A percentile compares a stretch with the other conserved stretches of the same genome.
These are phyloP conservation scores for Platyscapa corneri DNA, from an alignment of 1,140 invertebrate species.

Conservation along the genomic window DNA sequence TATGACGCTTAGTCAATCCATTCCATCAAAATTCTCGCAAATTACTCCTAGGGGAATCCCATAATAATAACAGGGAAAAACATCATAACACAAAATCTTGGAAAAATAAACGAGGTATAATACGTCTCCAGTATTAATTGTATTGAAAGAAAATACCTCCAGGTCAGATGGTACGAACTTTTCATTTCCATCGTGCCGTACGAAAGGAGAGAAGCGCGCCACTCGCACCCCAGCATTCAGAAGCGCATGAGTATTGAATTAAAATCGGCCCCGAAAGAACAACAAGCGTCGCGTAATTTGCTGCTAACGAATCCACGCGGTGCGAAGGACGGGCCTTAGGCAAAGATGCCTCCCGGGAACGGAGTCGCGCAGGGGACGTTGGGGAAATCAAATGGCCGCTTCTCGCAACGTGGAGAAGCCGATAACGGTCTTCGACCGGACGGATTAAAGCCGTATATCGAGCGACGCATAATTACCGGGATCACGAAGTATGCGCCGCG, in stretches of 20 bases:
- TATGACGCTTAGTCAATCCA: too few species aligned
- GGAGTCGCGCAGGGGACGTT: conserved; percentile 50
- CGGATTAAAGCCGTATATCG: conserved; percentile 61
- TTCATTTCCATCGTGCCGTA: background rate
- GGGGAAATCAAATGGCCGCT: conserved; percentile 59
- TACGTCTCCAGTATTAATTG: background rate
- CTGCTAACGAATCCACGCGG: conserved; percentile 18
- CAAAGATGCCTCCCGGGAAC: background rate
- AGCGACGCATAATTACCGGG: conserved; percentile 24
- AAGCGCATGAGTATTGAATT: conserved; percentile 20
- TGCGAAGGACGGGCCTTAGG: too few species aligned
- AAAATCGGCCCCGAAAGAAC: conserved; percentile 38
- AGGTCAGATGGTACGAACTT: conserved; percentile 3
- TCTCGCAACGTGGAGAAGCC: background rate
- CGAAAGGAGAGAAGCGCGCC: background rate
- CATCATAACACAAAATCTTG: background rate
- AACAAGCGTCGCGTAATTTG: conserved; percentile 48
- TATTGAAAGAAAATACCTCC: conserved; percentile 31
- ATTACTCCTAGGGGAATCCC: background rate
- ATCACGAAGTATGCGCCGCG: background rate
- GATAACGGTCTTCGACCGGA: conserved; percentile 48
- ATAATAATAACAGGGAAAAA: background rate
- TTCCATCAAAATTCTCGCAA: background rate
- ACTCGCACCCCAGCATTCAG: background rate
- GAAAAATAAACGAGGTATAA: background rate